Evolutionary conservation across 2,797 vertebrate genomes (phyloP), one percentile per base, ranked within the genome.

Genomic region (Cygnus olor): DNA sequence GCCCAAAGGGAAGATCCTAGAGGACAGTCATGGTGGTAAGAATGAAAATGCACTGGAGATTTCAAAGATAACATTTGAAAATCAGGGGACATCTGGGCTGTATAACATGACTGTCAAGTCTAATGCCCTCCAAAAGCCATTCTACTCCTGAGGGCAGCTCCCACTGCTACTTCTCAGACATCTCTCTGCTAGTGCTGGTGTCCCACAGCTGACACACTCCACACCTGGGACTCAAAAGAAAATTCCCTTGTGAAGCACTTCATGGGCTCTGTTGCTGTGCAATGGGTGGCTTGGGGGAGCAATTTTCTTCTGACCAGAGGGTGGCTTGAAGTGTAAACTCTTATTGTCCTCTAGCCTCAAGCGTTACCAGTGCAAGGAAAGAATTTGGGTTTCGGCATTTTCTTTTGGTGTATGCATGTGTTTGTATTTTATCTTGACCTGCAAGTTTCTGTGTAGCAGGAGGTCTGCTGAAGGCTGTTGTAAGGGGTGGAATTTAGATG

Each of bases 41-140:
- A 70, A 89, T 73, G n/a, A 94, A 88, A 70, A 91, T 58, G 30
- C 30, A 22, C n/a, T 88, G 72, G 65, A 88, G 83, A 91, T 95
- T 69, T 58, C 32, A 2, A 82, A 94, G 85, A 82, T 74, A 90
- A 77, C 40, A 68, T 77, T 73, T 85, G 83, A 91, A 93, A 78
- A 79, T 70, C 45, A 65, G n/a, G 70, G 71, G 32, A 81, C 61
- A 58, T 69, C 79, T 88, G 88, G 89, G 81, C 54, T 92, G 40
- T 36, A 27, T 89, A 96, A 85, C 7, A 14, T 3, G 25, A 38
- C 49, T 70, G 57, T 78, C 78, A 85, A 78, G 24, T 68, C 32
- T 69, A 49, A 87, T 14, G 45, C 9, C 76, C 49, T 93, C 58
- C 78, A 94, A 89, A 97, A 86, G 54, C 64, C 71, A 56, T 58